These are phyloP conservation scores for Drosophila prostipennis DNA, from an alignment of 2,888 invertebrate species.

Conservation along the genomic window DNA sequence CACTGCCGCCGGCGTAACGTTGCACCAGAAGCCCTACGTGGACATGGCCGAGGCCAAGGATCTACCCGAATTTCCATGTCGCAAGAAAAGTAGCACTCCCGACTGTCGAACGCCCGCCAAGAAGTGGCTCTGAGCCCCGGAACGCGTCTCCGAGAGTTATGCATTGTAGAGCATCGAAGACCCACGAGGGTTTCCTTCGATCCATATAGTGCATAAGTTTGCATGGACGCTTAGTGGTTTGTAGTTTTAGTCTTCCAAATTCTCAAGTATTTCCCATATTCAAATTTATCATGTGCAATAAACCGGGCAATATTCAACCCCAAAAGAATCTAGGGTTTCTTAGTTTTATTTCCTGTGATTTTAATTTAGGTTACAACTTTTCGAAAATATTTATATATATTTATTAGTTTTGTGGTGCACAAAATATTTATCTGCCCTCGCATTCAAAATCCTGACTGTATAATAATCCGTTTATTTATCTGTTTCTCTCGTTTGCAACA, in stretches of 20 bases:
- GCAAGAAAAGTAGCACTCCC: background rate
- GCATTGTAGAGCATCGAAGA: slow-evolving; percentile 49
- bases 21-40: slow-evolving; percentile 44
- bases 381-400: too few species aligned
- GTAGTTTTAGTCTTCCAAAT: slow-evolving; percentile 28
- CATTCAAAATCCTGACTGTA: background rate
- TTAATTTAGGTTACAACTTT: too few species aligned
- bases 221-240: slow-evolving; percentile 45
- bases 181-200: slow-evolving; percentile 13
- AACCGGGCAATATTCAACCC: slow-evolving; percentile 13
- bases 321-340: background rate
- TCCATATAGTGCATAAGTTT: slow-evolving; percentile 54
- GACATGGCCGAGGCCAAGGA: background rate
- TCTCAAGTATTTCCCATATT: background rate
- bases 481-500: slow-evolving; percentile 7
- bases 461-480: slow-evolving; percentile 15
- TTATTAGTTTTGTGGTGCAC: too few species aligned
- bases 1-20: slow-evolving; percentile 64
- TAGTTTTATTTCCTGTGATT: too few species aligned
- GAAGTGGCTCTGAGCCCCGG: slow-evolving; percentile 43
- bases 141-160: slow-evolving; percentile 36
- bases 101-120: slow-evolving; percentile 8
- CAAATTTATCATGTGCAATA: slow-evolving; percentile 36
- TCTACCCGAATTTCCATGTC: slow-evolving; percentile 11
- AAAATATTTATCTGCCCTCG: too few species aligned